Percentiles rank a stretch among this genome's conserved stretches.
phyloP scores from a whole-genome alignment of 2,797 vertebrate species.

The Odontamblyopus lacepedii region DNA sequence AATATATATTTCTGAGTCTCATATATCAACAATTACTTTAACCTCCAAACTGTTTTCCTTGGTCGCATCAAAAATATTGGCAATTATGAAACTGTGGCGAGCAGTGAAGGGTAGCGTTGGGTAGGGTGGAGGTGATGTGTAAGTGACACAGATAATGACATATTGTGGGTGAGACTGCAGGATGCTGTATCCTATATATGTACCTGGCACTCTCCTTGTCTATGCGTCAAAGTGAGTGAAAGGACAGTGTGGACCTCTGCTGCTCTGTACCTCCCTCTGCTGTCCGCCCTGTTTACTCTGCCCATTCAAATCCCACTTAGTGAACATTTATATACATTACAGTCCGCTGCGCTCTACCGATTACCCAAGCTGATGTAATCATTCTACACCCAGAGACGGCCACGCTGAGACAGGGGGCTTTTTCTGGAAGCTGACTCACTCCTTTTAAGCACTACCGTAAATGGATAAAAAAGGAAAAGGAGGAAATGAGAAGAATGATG shows the following conservation, averaged over 20 bases:
- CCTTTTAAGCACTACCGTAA: constrained; percentile 62
- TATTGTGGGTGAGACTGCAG: constrained; percentile 23
- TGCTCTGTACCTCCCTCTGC: constrained; percentile 62
- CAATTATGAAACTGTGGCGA: not conserved
- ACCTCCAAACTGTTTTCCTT: no score
- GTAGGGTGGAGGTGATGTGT: not conserved
- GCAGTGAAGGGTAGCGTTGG: not conserved
- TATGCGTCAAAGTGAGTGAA: constrained; percentile 51
- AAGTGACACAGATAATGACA: constrained; percentile 23
- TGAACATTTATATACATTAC: constrained; percentile 23
- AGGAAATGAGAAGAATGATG: constrained; percentile 61
- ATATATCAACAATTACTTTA: no score
- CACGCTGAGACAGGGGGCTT: constrained; percentile 42
- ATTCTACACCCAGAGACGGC: constrained; percentile 32
- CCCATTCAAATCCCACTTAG: constrained; percentile 11
- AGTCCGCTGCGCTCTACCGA: constrained; percentile 38
- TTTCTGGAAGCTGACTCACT: constrained; percentile 73
- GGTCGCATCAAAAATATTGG: no score
- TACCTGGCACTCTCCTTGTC: constrained; percentile 49
- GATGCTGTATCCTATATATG: constrained; percentile 17
- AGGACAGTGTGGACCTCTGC: constrained; percentile 34
- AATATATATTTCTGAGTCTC: no score
- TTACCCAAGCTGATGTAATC: constrained; percentile 42
- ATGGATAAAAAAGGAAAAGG: constrained; percentile 60
- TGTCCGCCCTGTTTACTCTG: constrained; percentile 36